phyloP scores from a whole-genome alignment of 2,797 vertebrate genomes.

The Ptychobarbus kaznakovi region DNA sequence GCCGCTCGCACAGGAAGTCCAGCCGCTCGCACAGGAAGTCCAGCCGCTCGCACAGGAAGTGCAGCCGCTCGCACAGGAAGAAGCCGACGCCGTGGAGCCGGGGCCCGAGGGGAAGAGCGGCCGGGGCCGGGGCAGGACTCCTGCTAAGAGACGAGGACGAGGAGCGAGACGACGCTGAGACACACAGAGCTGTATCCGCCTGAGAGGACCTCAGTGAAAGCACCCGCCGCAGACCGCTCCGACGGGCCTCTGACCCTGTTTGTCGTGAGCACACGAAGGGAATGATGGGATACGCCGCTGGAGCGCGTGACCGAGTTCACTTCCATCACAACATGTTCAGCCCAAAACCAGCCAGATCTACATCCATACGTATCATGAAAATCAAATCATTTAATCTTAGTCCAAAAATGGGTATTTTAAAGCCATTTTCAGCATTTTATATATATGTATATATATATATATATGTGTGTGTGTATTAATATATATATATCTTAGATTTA shows the following conservation, averaged over 20 bases:
- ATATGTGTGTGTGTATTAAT: too few relatives aligned
- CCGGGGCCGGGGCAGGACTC: slow-evolving; percentile 63
- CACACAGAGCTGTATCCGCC: slow-evolving; percentile 11
- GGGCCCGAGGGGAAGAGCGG: slow-evolving; percentile 44
- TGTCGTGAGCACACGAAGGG: background rate
- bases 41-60: too few relatives aligned
- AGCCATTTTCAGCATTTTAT: too few relatives aligned
- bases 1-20: background rate
- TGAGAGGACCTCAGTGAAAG: slow-evolving; percentile 36
- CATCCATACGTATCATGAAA: too few relatives aligned
- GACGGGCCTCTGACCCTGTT: slow-evolving; percentile 1
- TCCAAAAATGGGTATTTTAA: too few relatives aligned
- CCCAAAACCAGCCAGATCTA: background rate
- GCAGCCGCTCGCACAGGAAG: background rate
- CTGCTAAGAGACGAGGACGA: slow-evolving; percentile 70
- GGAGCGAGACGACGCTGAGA: slow-evolving; percentile 72
- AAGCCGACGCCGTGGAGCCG: slow-evolving; percentile 25
- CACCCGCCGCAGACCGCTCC: background rate
- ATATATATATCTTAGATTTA: too few relatives aligned
- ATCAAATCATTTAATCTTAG: too few relatives aligned
- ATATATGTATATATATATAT: too few relatives aligned
- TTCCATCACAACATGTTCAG: background rate
- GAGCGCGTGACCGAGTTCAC: background rate
- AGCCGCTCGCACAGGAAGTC: slow-evolving; percentile 38
- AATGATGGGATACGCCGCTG: background rate